These are phyloP conservation scores for Panulirus ornatus DNA, from an alignment of 1,140 invertebrate species.

Conservation along the genomic window DNA sequence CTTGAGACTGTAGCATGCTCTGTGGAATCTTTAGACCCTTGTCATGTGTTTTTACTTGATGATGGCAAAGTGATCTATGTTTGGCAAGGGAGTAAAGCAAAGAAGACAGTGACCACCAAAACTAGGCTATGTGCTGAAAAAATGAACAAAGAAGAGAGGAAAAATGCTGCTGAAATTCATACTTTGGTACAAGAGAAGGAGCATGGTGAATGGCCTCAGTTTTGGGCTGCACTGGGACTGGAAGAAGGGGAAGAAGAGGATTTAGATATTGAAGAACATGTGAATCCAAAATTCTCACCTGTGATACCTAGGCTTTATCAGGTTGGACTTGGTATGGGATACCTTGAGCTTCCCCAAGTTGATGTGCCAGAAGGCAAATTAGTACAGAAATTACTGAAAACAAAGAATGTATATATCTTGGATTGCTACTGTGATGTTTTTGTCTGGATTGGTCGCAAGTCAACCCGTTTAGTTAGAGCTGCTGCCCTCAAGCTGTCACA, in stretches of 20 bases:
- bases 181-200: slow-evolving; percentile 91
- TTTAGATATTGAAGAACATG: slow-evolving; percentile 84
- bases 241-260: slow-evolving; percentile 78
- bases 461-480: slow-evolving; percentile 95
- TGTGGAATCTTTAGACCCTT: slow-evolving; percentile 88
- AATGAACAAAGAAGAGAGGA: slow-evolving; percentile 99
- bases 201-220: slow-evolving; percentile 89
- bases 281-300: slow-evolving; percentile 88
- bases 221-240: slow-evolving; percentile 86
- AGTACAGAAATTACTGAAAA: slow-evolving; percentile 87
- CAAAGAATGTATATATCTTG: slow-evolving; percentile 97
- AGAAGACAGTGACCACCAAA: slow-evolving; percentile 97
- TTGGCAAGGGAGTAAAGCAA: slow-evolving; percentile 87
- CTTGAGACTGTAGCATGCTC: slow-evolving; percentile 91
- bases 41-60: slow-evolving; percentile 96
- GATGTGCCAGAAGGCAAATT: slow-evolving; percentile 86
- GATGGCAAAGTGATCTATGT: slow-evolving; percentile 83
- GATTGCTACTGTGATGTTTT: slow-evolving; percentile 98
- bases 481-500: slow-evolving; percentile 97
- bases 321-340: slow-evolving; percentile 98
- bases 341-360: slow-evolving; percentile 97
- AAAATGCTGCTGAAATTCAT: slow-evolving; percentile 94
- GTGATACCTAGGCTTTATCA: slow-evolving; percentile 92
- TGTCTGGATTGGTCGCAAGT: slow-evolving; percentile 99
- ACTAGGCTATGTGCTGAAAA: slow-evolving; percentile 96